Evolutionary conservation across 2,888 invertebrate genomes (phyloP).

Genomic region (Amiota minor): DNA sequence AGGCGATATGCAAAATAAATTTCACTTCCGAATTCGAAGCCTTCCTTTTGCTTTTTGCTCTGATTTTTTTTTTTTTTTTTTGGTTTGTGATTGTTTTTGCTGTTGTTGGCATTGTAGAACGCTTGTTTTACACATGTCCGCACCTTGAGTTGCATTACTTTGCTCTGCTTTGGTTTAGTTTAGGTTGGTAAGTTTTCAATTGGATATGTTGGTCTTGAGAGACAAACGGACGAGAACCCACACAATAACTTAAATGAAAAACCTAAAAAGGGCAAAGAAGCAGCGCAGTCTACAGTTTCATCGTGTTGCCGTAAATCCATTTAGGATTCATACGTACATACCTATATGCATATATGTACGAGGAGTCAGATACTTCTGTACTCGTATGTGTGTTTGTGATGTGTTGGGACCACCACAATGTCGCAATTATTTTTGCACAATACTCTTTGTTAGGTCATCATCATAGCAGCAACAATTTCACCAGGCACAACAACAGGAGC

Average conservation of each 20-base stretch:
- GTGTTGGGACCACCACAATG: conserved; percentile 68
- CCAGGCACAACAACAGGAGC: too few species aligned
- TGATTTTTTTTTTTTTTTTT: background rate
- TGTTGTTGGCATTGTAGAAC: conserved; percentile 51
- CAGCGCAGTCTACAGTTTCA: conserved; percentile 25
- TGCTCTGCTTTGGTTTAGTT: too few species aligned
- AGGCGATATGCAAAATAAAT: conserved; percentile 67
- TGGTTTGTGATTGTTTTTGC: background rate
- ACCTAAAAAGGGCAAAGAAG: conserved; percentile 56
- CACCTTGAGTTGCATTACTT: conserved; percentile 58
- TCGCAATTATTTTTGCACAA: conserved; percentile 69
- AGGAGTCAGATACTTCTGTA: conserved; percentile 27
- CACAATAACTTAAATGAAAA: conserved; percentile 65
- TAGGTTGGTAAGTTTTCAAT: too few species aligned
- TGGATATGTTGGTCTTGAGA: conserved; percentile 29
- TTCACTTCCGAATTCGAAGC: conserved; percentile 65
- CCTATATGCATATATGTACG: too few species aligned
- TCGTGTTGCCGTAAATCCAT: conserved; percentile 54
- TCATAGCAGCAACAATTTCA: too few species aligned
- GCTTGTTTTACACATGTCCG: conserved; percentile 73
- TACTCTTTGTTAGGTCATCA: conserved; percentile 50
- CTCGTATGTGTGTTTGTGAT: conserved; percentile 33
- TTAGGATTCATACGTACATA: conserved; percentile 49
- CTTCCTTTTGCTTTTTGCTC: background rate
- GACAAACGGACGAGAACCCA: conserved; percentile 33